Percentiles rank a stretch among this genome's conserved stretches.
Evolutionary conservation across 2,797 vertebrate species (phyloP).

Genomic region (Gymnopithys bicolor): DNA sequence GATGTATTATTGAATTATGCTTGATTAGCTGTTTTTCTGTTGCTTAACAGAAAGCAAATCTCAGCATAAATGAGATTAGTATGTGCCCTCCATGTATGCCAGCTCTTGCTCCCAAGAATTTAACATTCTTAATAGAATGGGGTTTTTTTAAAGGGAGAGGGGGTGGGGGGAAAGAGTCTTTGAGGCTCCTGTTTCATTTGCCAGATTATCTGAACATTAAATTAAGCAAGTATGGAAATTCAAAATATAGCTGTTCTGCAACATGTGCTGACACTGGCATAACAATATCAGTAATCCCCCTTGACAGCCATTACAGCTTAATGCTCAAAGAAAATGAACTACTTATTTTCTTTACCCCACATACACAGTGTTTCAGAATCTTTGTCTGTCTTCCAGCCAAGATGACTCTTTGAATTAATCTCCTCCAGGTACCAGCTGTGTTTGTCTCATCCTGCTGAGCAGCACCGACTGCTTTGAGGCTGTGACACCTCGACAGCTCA

Average conservation of each 20-base stretch:
- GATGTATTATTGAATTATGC: conserved; percentile 71
- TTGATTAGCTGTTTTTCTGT: conserved; percentile 69
- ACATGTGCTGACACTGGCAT: conserved; percentile 65
- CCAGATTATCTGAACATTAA: conserved; percentile 68
- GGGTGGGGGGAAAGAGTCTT: neutral
- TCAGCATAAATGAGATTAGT: conserved; percentile 69
- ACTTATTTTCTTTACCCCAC: conserved; percentile 64
- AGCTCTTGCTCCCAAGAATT: conserved; percentile 57
- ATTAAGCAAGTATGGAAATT: conserved; percentile 68
- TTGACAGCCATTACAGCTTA: conserved; percentile 67
- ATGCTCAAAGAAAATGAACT: conserved; percentile 57
- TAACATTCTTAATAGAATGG: conserved; percentile 57
- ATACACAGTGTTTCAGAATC: neutral
- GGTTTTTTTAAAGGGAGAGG: neutral
- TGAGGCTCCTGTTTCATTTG: conserved; percentile 60
- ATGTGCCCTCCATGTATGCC: conserved; percentile 45
- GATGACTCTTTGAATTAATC: conserved; percentile 45
- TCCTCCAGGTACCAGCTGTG: conserved; percentile 59
- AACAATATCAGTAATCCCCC: conserved; percentile 68
- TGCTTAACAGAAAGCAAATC: conserved; percentile 72
- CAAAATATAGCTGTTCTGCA: conserved; percentile 57
- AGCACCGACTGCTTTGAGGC: neutral
- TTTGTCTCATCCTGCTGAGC: conserved; percentile 44
- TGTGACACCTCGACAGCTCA: conserved; percentile 31
- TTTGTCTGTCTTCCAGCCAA: conserved; percentile 40